These are phyloP conservation scores for Deroplatys truncata DNA, from an alignment of 2,888 invertebrate species.

Conservation along the genomic window DNA sequence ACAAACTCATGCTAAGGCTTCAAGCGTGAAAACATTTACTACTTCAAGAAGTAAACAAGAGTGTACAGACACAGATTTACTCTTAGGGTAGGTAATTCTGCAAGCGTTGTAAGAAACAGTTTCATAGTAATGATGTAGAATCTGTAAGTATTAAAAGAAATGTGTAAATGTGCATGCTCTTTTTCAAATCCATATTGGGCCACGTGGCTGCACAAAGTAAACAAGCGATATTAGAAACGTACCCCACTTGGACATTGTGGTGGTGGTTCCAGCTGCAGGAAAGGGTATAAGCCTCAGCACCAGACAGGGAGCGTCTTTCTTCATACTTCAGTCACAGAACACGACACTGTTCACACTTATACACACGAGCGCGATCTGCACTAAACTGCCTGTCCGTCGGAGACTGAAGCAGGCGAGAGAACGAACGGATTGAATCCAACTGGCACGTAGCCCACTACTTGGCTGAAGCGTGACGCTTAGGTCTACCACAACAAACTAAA, in stretches of 20 bases:
- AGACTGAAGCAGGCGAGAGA: background rate
- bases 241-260: background rate
- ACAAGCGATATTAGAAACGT: too few relatives aligned
- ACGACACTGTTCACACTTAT: background rate
- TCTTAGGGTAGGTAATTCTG: too few relatives aligned
- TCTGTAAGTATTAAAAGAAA: too few relatives aligned
- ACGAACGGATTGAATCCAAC: background rate
- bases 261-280: slow-evolving; percentile 39
- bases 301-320: slow-evolving; percentile 60
- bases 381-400: background rate
- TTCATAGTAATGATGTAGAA: too few relatives aligned
- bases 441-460: background rate
- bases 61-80: too few relatives aligned
- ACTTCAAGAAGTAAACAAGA: too few relatives aligned
- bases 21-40: too few relatives aligned
- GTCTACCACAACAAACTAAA: background rate
- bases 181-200: too few relatives aligned
- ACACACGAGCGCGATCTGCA: background rate
- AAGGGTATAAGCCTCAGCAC: slow-evolving; percentile 58
- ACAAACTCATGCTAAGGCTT: too few relatives aligned
- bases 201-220: too few relatives aligned
- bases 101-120: too few relatives aligned
- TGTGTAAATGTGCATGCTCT: too few relatives aligned
- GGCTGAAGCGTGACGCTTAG: background rate
- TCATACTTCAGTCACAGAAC: slow-evolving; percentile 35